Conservation (phyloP, 2,888 invertebrate species). For the Periphyllus acericola region DNA sequence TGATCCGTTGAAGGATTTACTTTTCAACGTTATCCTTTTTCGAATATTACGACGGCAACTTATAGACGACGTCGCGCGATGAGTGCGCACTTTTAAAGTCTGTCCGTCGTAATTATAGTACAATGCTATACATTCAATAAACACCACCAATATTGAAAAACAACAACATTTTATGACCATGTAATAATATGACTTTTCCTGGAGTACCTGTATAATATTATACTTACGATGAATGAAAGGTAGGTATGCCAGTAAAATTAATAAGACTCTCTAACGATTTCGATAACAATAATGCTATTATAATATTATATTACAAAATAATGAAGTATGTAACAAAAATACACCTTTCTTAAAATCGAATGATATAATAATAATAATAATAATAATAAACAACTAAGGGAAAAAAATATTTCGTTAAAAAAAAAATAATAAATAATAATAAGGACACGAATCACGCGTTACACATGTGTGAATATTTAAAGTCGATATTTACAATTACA, state of each 20-base stretch:
- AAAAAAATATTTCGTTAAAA: conserved; percentile 18
- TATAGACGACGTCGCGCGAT: not conserved
- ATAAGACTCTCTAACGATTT: not conserved
- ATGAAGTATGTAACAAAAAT: conserved; percentile 60
- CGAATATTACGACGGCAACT: not conserved
- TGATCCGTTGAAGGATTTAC: not conserved
- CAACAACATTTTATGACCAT: too few relatives aligned
- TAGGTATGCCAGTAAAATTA: not conserved
- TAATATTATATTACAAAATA: conserved; percentile 53
- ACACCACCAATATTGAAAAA: too few relatives aligned
- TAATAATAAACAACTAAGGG: conserved; percentile 37
- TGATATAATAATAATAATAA: conserved; percentile 37
- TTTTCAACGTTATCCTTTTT: not conserved
- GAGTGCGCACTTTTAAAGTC: not conserved
- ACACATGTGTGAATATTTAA: not conserved
- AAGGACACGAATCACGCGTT: conserved; percentile 23
- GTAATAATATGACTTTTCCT: not conserved
- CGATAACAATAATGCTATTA: conserved; percentile 59
- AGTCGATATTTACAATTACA: conserved; percentile 8
- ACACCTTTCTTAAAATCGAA: conserved; percentile 48
- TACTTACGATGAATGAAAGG: not conserved
- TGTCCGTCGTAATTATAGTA: not conserved
- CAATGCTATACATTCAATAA: not conserved
- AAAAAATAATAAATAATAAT: conserved; percentile 37
- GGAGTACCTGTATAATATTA: not conserved